These are phyloP conservation scores for Pseudorhiza aurosa DNA, from an alignment of 30 jellyfish, hydroid and myxozoan genomes.

Conservation along the genomic window DNA sequence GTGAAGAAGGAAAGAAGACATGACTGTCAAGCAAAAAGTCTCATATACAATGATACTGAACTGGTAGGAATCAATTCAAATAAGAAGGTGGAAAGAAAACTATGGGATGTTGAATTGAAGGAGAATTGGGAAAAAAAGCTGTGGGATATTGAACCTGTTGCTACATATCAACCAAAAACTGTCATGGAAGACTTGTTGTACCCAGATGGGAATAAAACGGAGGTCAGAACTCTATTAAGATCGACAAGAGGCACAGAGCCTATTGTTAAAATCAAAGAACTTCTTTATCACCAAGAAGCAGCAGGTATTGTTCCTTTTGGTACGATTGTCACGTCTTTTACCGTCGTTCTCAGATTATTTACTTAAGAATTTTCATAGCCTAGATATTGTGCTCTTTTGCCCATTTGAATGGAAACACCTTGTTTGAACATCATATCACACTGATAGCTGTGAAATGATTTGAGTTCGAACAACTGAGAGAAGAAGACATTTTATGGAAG, in stretches of 20 bases:
- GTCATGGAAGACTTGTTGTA: conserved; percentile 63
- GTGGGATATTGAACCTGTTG: conserved; percentile 17
- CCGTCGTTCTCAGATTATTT: too few relatives aligned
- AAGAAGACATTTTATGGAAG: too few relatives aligned
- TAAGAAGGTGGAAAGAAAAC: not conserved
- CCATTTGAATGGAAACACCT: too few relatives aligned
- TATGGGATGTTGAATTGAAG: not conserved
- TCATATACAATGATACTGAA: conserved; percentile 35
- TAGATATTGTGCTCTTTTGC: too few relatives aligned
- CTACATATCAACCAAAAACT: conserved; percentile 26
- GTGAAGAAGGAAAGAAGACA: not conserved
- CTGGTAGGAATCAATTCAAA: not conserved
- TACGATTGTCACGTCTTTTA: too few relatives aligned
- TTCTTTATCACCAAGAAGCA: conserved; percentile 28
- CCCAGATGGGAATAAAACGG: conserved; percentile 18
- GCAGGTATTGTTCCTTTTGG: too few relatives aligned
- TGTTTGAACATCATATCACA: too few relatives aligned
- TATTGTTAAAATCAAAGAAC: conserved; percentile 31
- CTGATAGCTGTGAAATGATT: too few relatives aligned
- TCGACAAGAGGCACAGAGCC: conserved; percentile 67
- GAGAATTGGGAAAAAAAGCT: too few relatives aligned
- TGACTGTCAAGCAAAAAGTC: conserved; percentile 36
- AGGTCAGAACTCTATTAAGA: not conserved
- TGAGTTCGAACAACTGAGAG: too few relatives aligned
- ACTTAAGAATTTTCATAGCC: too few relatives aligned